Evolutionary conservation across 2,888 invertebrate species (phyloP).

Genomic region (Prionchulus punctatus): DNA sequence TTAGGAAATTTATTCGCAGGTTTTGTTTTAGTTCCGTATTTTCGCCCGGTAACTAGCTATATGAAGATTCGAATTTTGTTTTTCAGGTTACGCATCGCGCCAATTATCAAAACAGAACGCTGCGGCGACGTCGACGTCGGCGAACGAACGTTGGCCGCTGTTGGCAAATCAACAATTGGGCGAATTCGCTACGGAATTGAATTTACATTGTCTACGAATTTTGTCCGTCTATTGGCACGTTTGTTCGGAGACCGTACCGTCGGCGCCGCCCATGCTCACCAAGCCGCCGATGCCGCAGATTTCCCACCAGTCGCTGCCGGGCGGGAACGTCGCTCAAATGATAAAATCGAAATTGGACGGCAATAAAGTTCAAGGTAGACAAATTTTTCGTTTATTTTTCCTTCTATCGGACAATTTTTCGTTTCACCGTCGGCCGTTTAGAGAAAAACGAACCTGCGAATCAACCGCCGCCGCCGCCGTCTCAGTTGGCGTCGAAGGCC

Average conservation of each 20-base stretch:
- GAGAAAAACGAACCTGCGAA: conserved; percentile 11
- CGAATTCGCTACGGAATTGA: conserved; percentile 1
- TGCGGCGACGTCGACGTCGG: background rate
- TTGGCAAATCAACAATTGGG: background rate
- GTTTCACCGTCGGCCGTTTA: background rate
- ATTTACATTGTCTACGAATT: conserved; percentile 30
- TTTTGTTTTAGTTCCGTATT: conserved; percentile 18
- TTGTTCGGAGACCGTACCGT: conserved; percentile 47
- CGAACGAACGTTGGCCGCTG: background rate
- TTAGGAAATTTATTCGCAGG: conserved; percentile 46
- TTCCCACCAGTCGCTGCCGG: background rate
- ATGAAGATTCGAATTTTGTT: too few species aligned
- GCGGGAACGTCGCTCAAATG: background rate
- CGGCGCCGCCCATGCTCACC: conserved; percentile 35
- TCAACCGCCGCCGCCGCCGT: background rate
- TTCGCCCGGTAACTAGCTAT: too few species aligned
- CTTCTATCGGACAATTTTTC: background rate
- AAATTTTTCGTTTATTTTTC: background rate
- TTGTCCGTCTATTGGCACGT: conserved; percentile 58
- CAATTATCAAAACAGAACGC: too few species aligned
- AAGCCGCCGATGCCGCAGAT: conserved; percentile 42
- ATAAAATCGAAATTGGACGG: too few species aligned
- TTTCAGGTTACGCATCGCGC: too few species aligned
- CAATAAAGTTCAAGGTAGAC: background rate
- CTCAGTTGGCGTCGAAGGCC: background rate